These are phyloP conservation scores for Ctenopoma multispine DNA, from an alignment of 2,797 vertebrate species.

Conservation along the genomic window DNA sequence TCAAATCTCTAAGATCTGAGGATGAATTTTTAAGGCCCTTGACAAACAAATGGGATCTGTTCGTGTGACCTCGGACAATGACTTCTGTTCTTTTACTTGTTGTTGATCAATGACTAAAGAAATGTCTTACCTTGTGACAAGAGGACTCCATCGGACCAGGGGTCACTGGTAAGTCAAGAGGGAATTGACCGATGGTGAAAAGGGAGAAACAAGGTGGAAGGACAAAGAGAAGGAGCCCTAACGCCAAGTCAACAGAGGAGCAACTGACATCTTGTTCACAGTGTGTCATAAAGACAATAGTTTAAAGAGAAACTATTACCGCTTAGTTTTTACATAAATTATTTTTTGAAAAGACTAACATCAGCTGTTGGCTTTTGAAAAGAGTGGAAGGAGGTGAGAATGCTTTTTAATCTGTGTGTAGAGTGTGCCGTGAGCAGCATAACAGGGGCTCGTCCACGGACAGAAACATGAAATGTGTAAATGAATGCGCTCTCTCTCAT, in stretches of 20 bases:
- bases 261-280: slow-evolving; percentile 78
- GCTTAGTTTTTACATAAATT: slow-evolving; percentile 89
- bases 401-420: slow-evolving; percentile 80
- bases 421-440: slow-evolving; percentile 71
- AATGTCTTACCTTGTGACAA: slow-evolving; percentile 67
- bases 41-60: slow-evolving; percentile 66
- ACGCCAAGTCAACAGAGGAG: slow-evolving; percentile 72
- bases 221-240: slow-evolving; percentile 57
- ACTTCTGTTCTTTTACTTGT: slow-evolving; percentile 72
- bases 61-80: slow-evolving; percentile 73
- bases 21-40: slow-evolving; percentile 68
- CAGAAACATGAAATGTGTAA: slow-evolving; percentile 75
- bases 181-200: slow-evolving; percentile 46
- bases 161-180: slow-evolving; percentile 58
- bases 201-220: slow-evolving; percentile 30
- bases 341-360: slow-evolving; percentile 88
- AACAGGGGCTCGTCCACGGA: slow-evolving; percentile 67
- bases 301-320: slow-evolving; percentile 84
- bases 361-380: slow-evolving; percentile 82
- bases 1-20: slow-evolving; percentile 71
- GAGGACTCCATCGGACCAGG: slow-evolving; percentile 51
- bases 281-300: slow-evolving; percentile 79
- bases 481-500: slow-evolving; percentile 67
- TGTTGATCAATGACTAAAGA: slow-evolving; percentile 80
- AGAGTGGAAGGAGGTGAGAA: slow-evolving; percentile 76